phyloP scores from a whole-genome alignment of 2,113 vertebrate genomes.

The Anoura caudifer region DNA sequence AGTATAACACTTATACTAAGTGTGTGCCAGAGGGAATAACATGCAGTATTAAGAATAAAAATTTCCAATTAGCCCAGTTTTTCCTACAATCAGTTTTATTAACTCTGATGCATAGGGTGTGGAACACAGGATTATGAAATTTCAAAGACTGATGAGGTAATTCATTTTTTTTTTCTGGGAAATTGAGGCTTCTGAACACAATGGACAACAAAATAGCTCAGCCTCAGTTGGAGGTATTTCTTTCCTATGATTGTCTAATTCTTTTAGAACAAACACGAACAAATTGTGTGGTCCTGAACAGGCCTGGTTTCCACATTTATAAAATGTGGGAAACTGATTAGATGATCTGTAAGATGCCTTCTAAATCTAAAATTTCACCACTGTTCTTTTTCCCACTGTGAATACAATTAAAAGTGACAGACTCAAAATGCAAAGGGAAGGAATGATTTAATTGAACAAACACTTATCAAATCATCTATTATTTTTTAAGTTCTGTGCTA shows the following conservation, averaged over 20 bases:
- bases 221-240: conserved; percentile 5
- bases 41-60: background rate
- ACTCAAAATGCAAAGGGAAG: background rate
- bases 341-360: background rate
- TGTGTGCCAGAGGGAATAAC: background rate
- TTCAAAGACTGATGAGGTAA: background rate
- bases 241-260: conserved; percentile 57
- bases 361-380: background rate
- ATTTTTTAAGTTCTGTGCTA: background rate
- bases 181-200: conserved; percentile 13
- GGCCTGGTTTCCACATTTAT: background rate
- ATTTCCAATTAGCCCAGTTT: background rate
- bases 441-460: background rate
- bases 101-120: background rate
- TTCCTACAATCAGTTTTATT: background rate
- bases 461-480: background rate
- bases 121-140: background rate
- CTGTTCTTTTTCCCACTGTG: background rate
- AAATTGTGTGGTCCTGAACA: background rate
- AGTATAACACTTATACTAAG: background rate
- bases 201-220: conserved; percentile 29
- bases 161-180: conserved; percentile 45
- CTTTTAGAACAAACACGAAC: conserved; percentile 26
- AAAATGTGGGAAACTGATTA: background rate
- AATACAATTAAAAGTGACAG: conserved; percentile 5